A percentile compares a stretch with the other conserved stretches of the same genome.
phyloP scores from a whole-genome alignment of 2,888 invertebrate genomes.

The Operophtera brumata region DNA sequence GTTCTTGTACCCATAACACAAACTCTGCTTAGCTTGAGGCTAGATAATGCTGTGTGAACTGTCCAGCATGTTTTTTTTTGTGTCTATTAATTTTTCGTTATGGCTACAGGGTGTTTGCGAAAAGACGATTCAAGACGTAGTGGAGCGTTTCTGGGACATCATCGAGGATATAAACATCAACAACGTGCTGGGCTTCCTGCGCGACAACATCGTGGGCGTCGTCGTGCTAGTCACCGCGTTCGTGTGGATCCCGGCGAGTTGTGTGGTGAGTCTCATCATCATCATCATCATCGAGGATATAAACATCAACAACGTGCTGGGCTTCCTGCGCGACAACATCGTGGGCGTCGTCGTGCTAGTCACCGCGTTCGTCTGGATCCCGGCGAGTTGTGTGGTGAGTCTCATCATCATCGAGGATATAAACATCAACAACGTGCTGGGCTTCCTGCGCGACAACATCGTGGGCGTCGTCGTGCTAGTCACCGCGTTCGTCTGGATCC shows the following conservation, averaged over 20 bases:
- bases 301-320: constrained; percentile 94
- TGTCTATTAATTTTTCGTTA: background rate
- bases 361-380: constrained; percentile 97
- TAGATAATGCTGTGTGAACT: no score
- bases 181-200: constrained; percentile 92
- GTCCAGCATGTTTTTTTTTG: no score
- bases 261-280: constrained; percentile 82
- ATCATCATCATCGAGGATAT: constrained; percentile 98
- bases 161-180: constrained; percentile 98
- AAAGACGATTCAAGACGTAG: constrained; percentile 96
- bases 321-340: constrained; percentile 94
- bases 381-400: constrained; percentile 89
- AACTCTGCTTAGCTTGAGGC: no score
- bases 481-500: constrained; percentile 97
- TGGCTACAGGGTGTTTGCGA: constrained; percentile 92
- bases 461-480: constrained; percentile 95
- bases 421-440: constrained; percentile 94
- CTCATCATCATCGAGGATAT: constrained; percentile 97
- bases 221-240: constrained; percentile 94
- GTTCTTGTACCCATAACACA: no score
- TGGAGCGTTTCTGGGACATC: constrained; percentile 98
- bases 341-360: constrained; percentile 95
- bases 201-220: constrained; percentile 96
- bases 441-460: constrained; percentile 94
- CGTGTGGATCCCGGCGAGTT: constrained; percentile 97